These are phyloP conservation scores for Calonectris borealis DNA, from an alignment of 2,113 vertebrate species.

Conservation along the genomic window DNA sequence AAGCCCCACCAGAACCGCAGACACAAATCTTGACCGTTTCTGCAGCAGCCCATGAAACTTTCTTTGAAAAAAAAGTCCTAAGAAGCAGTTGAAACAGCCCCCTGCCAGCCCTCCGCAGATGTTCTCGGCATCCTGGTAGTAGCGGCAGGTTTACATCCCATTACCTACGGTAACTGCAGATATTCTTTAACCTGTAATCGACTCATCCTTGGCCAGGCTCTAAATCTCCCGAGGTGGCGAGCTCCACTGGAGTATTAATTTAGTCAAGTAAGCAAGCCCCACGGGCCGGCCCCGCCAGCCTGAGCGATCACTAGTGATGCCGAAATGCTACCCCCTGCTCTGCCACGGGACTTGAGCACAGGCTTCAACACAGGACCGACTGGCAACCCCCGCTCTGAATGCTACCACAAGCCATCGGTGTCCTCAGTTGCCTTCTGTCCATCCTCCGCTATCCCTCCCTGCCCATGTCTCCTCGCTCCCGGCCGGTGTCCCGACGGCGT, in stretches of 20 bases:
- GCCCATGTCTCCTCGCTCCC: background rate
- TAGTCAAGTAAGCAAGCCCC: background rate
- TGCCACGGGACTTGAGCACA: fast-evolving
- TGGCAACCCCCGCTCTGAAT: background rate
- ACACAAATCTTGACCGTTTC: background rate
- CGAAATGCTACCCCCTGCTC: background rate
- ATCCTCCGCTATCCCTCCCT: too few relatives aligned
- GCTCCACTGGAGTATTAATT: background rate
- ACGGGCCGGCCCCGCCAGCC: fast-evolving
- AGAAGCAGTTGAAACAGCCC: background rate
- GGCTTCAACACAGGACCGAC: background rate
- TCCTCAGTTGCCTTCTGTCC: background rate
- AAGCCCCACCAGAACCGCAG: background rate
- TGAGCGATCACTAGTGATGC: fast-evolving
- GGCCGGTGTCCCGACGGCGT: background rate
- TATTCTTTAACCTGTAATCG: background rate
- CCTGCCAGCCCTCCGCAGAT: background rate
- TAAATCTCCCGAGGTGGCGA: background rate
- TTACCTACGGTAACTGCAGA: background rate
- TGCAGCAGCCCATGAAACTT: background rate
- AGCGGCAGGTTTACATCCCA: background rate
- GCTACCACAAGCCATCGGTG: fast-evolving
- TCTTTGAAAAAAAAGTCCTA: background rate
- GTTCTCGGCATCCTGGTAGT: background rate
- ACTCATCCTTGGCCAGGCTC: background rate